Conservation (phyloP, 2,113 vertebrate genomes). For the Neolamprologus sp. region DNA sequence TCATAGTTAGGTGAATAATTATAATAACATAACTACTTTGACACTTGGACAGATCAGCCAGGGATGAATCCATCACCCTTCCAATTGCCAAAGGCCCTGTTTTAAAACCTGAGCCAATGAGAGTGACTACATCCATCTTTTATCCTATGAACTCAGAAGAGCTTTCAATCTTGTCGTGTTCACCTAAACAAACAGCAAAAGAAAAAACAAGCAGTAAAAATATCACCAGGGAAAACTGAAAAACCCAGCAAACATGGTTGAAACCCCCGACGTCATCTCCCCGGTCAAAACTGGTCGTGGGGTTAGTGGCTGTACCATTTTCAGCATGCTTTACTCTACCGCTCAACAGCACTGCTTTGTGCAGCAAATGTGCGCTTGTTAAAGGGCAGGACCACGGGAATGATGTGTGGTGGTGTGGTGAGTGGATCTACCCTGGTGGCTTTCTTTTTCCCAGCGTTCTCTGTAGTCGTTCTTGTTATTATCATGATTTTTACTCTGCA, state of each 20-base stretch:
- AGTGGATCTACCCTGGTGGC: constrained; percentile 18
- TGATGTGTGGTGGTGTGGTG: constrained; percentile 14
- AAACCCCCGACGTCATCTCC: not conserved
- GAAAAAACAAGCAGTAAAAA: not conserved
- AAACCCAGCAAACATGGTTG: not conserved
- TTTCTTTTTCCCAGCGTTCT: constrained; percentile 4
- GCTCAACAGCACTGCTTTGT: not conserved
- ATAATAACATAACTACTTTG: not conserved
- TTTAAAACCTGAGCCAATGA: not conserved
- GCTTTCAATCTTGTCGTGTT: not conserved
- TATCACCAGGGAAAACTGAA: not conserved
- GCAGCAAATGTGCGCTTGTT: not conserved
- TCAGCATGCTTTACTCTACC: not conserved
- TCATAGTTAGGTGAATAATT: not conserved
- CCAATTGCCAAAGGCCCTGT: not conserved
- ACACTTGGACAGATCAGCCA: not conserved
- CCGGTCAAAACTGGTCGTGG: not conserved
- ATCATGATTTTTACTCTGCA: constrained; percentile 1
- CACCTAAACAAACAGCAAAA: not conserved
- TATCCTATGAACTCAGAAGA: not conserved
- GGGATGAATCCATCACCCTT: not conserved
- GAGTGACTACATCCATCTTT: not conserved
- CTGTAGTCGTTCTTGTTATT: constrained; percentile 19
- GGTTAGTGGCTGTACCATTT: not conserved
- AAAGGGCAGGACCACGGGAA: not conserved